Conservation (phyloP, 2,113 vertebrate species). For the Syngnathoides biaculeatus region DNA sequence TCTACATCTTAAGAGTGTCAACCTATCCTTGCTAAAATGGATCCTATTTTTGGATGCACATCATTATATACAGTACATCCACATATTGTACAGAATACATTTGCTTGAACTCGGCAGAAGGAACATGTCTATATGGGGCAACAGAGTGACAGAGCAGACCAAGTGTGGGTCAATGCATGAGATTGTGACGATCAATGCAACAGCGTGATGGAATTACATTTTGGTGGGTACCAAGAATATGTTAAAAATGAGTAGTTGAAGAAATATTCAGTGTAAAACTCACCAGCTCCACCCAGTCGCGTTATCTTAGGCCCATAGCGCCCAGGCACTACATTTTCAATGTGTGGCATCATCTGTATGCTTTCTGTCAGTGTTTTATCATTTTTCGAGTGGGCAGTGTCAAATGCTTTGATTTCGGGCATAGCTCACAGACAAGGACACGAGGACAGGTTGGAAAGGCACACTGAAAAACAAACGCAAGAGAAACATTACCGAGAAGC, state of each 20-base stretch:
- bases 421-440: conserved; percentile 15
- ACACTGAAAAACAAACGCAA: conserved; percentile 36
- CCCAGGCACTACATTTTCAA: conserved; percentile 23
- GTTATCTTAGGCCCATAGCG: conserved; percentile 23
- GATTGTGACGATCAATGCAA: not conserved
- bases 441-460: conserved; percentile 11
- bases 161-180: conserved; percentile 21
- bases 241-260: conserved; percentile 22
- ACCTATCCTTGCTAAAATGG: no score
- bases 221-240: conserved; percentile 32
- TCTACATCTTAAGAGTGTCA: no score
- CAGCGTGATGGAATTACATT: conserved; percentile 7
- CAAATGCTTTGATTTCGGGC: conserved; percentile 33
- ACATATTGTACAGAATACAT: conserved; percentile 8
- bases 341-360: conserved; percentile 39
- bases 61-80: conserved; percentile 6
- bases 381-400: conserved; percentile 51
- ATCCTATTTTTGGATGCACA: no score
- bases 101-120: conserved; percentile 17
- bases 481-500: conserved; percentile 42
- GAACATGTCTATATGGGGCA: conserved; percentile 31
- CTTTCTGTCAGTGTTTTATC: conserved; percentile 52
- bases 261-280: conserved; percentile 41
- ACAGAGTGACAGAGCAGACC: conserved; percentile 22
- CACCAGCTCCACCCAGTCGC: conserved; percentile 27